Evolutionary conservation across 2,888 invertebrate genomes (phyloP).

Genomic region (Sisyra terminalis): DNA sequence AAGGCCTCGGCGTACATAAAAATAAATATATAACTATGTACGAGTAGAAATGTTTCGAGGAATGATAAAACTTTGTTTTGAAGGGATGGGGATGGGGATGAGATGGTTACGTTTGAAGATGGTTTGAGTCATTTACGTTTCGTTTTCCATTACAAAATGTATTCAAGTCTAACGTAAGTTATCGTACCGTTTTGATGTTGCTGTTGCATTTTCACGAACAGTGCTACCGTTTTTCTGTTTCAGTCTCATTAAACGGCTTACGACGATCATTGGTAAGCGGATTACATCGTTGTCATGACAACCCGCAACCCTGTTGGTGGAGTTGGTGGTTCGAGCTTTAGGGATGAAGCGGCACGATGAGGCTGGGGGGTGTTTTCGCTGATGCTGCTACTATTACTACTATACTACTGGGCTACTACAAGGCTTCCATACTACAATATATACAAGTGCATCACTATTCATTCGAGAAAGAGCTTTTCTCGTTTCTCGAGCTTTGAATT

Average conservation of each 20-base stretch:
- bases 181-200: constrained; percentile 12
- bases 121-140: background rate
- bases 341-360: background rate
- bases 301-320: constrained; percentile 9
- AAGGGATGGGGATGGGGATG: background rate
- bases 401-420: no score
- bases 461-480: no score
- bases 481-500: background rate
- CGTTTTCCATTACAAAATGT: constrained; percentile 13
- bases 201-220: constrained; percentile 1
- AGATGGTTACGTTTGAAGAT: background rate
- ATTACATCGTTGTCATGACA: constrained; percentile 17
- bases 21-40: no score
- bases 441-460: no score
- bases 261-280: constrained; percentile 25
- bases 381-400: background rate
- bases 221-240: constrained; percentile 12
- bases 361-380: background rate
- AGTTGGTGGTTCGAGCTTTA: background rate
- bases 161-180: constrained; percentile 15
- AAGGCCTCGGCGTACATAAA: no score
- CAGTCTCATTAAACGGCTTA: constrained; percentile 24
- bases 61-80: no score
- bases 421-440: no score
- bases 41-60: no score